Conservation (phyloP, 2,888 invertebrate species). For the Hymenopus coronatus region DNA sequence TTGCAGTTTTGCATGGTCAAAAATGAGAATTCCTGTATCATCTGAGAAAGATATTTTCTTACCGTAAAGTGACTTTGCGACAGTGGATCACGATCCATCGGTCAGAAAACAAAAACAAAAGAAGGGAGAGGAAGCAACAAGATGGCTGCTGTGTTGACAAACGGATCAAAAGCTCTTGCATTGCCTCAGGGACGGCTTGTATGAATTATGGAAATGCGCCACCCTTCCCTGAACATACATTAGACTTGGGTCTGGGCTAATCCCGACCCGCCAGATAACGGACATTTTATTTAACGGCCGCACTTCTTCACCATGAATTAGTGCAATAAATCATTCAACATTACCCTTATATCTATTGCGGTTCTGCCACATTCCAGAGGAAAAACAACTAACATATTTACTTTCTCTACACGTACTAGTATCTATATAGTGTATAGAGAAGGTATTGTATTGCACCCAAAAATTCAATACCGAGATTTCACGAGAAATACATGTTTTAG, state of each 20-base stretch:
- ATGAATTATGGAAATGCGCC: constrained; percentile 16
- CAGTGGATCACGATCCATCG: not conserved
- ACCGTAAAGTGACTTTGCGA: not conserved
- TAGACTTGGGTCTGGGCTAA: not conserved
- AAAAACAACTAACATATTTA: too few relatives aligned
- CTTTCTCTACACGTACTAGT: too few relatives aligned
- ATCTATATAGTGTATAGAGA: too few relatives aligned
- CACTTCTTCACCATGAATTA: not conserved
- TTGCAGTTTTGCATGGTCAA: too few relatives aligned
- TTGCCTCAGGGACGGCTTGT: not conserved
- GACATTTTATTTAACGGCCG: not conserved
- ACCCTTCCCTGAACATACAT: not conserved
- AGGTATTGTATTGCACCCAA: too few relatives aligned
- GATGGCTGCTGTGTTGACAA: constrained; percentile 13
- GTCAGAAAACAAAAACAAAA: not conserved
- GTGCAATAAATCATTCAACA: too few relatives aligned
- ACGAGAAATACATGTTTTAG: too few relatives aligned
- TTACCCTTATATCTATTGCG: too few relatives aligned
- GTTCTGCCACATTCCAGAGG: too few relatives aligned
- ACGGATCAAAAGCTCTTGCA: constrained; percentile 3
- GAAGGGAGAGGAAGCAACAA: not conserved
- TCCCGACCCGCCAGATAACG: not conserved
- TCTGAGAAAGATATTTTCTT: too few relatives aligned
- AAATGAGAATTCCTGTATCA: too few relatives aligned
- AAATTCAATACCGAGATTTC: too few relatives aligned